Base-by-base conservation (phyloP, 1,140 invertebrate species). In the Glossosoma conforme region DNA sequence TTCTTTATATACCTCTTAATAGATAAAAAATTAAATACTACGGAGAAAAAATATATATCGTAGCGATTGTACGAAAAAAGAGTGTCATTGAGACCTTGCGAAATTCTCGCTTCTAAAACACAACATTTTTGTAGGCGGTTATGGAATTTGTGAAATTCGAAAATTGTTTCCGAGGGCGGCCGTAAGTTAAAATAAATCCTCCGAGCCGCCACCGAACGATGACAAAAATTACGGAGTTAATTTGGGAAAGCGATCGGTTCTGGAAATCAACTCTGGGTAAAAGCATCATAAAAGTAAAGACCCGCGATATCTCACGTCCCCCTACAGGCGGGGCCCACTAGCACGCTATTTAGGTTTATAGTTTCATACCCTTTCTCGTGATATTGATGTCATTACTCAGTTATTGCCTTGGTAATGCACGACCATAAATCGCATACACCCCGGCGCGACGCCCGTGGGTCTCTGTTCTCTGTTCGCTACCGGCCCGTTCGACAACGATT, bases 331-430 rank as follows among this genome's bases (percentile, higher is more conserved):
- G 28, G 22, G 32, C 52, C 47, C 44, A 40, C 42, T 36, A 20
- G 30, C 11, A 25, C 18, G n/a, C 45, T 44, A 33, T 54, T 41
- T 42, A 17, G 46, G 47, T 48, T 45, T 46, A 55, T 50, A 52
- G 49, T 52, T 44, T 43, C 35, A 41, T 40, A 38, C 32, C 54
- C 48, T 37, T 51, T 45, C 45, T 44, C 10, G 43, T 38, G 24
- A 56, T 56, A 56, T 56, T 49, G 54, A 52, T 49, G 54, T 48
- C 54, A 56, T 52, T 52, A 56, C 54, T 56, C 54, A 44, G 49
- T 56, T 56, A 56, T 52, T 47, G 49, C 54, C 41, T 20, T 13
- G 36, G 48, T 56, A 56, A 56, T 56, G 54, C 36, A n/a, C 21
- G 20, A n/a, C 43, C 28, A 56, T 56, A 56, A 56, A 56, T 56